A percentile compares a stretch with the other conserved stretches of the same genome.
phyloP scores from a whole-genome alignment of 2,888 invertebrate species.

The Macaria liturata region DNA sequence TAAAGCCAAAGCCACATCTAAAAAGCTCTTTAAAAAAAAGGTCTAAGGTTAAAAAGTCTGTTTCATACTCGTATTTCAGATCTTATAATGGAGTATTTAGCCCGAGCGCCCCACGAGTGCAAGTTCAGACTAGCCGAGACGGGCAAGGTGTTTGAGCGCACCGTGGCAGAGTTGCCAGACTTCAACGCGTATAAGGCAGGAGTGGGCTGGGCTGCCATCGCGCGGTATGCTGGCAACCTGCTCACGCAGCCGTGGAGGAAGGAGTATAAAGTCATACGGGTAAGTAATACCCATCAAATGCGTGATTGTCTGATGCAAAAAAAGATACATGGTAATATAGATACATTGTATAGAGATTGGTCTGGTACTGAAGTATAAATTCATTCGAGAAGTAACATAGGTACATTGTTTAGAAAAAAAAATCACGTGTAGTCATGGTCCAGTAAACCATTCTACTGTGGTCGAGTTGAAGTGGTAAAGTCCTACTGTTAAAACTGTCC shows the following conservation, averaged over 20 bases:
- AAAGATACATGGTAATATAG: too few relatives aligned
- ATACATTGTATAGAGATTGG: too few relatives aligned
- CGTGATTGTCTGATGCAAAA: neutral
- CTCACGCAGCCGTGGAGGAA: conserved; percentile 94
- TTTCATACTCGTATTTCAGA: conserved; percentile 77
- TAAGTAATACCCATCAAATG: conserved; percentile 53
- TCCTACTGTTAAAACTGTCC: too few relatives aligned
- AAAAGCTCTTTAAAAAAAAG: too few relatives aligned
- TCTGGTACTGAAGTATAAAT: too few relatives aligned
- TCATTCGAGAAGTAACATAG: too few relatives aligned
- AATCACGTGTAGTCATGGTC: too few relatives aligned
- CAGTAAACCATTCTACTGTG: too few relatives aligned
- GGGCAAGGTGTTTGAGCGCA: conserved; percentile 88
- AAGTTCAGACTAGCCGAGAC: conserved; percentile 92
- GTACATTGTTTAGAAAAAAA: too few relatives aligned
- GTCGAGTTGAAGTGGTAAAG: too few relatives aligned
- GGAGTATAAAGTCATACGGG: conserved; percentile 92
- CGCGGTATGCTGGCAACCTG: conserved; percentile 93
- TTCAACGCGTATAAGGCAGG: conserved; percentile 93
- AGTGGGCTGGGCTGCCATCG: conserved; percentile 92
- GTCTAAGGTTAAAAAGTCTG: too few relatives aligned
- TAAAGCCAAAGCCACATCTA: too few relatives aligned
- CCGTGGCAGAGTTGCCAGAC: conserved; percentile 86
- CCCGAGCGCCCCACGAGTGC: conserved; percentile 89
- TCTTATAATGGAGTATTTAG: conserved; percentile 90